A percentile compares a stretch with the other conserved stretches of the same genome.
Evolutionary conservation across 2,113 vertebrate species (phyloP).

Genomic region (Corydoras maculifer): DNA sequence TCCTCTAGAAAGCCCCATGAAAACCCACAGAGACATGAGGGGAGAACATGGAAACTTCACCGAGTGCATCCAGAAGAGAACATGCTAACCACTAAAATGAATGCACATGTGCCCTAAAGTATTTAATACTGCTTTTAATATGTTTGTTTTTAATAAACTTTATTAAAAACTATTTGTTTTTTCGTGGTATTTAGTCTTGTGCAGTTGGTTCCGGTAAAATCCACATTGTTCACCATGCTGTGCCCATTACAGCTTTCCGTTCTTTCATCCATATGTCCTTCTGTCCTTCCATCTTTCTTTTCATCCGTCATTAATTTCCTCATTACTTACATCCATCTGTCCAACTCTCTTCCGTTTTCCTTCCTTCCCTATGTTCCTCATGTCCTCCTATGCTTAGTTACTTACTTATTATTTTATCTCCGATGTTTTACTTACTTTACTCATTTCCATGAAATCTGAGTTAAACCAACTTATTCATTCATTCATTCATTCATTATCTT

Average conservation of each 20-base stretch:
- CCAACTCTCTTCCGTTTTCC: conserved; percentile 5
- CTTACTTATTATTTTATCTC: background rate
- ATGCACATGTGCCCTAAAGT: too few relatives aligned
- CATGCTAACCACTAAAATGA: too few relatives aligned
- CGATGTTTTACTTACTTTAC: background rate
- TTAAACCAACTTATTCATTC: background rate
- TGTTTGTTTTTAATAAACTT: too few relatives aligned
- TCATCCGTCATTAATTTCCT: background rate
- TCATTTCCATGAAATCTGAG: background rate
- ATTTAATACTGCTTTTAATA: too few relatives aligned
- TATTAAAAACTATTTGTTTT: background rate
- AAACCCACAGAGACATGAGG: too few relatives aligned
- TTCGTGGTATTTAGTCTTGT: too few relatives aligned
- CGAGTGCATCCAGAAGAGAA: too few relatives aligned
- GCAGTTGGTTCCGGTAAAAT: too few relatives aligned
- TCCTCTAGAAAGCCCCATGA: too few relatives aligned
- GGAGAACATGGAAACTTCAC: too few relatives aligned
- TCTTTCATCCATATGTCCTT: conserved; percentile 25
- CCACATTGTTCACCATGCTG: too few relatives aligned
- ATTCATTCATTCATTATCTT: too few relatives aligned
- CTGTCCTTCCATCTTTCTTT: conserved; percentile 1
- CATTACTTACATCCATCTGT: background rate
- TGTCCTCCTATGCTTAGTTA: background rate
- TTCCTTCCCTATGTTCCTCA: background rate
- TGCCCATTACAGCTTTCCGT: conserved; percentile 29